phyloP scores from a whole-genome alignment of 1,140 invertebrate species.

The Cheumatopsyche charites region DNA sequence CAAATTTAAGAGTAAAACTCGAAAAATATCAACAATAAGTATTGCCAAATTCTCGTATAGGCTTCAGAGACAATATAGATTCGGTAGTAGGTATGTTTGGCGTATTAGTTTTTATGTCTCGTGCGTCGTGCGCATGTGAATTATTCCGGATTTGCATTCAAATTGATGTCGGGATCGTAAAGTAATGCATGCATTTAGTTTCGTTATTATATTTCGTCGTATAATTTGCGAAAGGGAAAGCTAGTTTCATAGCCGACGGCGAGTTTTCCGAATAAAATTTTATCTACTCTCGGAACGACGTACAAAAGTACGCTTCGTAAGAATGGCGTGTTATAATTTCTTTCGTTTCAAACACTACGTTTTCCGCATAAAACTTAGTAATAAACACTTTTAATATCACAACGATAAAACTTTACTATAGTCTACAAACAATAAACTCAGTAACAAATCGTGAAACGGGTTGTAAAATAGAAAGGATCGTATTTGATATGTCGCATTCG shows the following conservation, averaged over 20 bases:
- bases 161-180: too few species aligned
- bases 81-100: too few species aligned
- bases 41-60: too few species aligned
- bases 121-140: too few species aligned
- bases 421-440: conserved; percentile 11
- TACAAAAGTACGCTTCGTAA: conserved; percentile 4
- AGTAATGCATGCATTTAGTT: too few species aligned
- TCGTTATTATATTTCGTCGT: neutral
- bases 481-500: neutral
- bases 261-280: conserved; percentile 17
- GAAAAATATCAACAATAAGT: neutral
- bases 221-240: conserved; percentile 4
- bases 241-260: neutral
- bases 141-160: too few species aligned
- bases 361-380: conserved; percentile 21
- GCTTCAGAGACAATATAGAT: too few species aligned
- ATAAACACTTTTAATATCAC: conserved; percentile 30
- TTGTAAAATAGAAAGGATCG: neutral
- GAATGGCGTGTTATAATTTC: conserved; percentile 14
- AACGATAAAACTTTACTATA: conserved; percentile 19
- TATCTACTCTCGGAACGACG: neutral
- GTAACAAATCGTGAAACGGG: conserved; percentile 27
- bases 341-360: conserved; percentile 4
- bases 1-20: neutral
- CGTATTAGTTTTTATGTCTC: too few species aligned